Conservation (phyloP, 2,888 invertebrate genomes). For the Cryptocheilus praepositus region DNA sequence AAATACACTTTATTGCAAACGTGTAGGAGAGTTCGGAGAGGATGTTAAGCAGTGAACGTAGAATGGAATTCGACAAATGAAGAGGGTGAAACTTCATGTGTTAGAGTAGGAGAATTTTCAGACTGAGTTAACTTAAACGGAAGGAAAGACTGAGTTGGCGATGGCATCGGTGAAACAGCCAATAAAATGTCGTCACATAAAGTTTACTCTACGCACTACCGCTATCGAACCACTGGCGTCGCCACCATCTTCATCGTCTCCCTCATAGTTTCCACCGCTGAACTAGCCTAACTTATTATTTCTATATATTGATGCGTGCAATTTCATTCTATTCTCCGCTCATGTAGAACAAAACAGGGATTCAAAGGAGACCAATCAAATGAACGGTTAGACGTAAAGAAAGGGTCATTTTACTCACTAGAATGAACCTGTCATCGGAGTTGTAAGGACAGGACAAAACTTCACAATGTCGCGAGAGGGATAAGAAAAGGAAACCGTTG, state of each 20-base stretch:
- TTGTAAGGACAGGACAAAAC: not conserved
- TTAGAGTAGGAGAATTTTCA: slow-evolving; percentile 14
- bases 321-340: too few relatives aligned
- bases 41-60: slow-evolving; percentile 15
- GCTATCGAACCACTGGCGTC: slow-evolving; percentile 8
- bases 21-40: not conserved
- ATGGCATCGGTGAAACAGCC: slow-evolving; percentile 15
- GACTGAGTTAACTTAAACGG: slow-evolving; percentile 6
- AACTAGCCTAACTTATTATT: too few relatives aligned
- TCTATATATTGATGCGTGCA: too few relatives aligned
- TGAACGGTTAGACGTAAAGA: not conserved
- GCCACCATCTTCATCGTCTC: too few relatives aligned
- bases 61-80: too few relatives aligned
- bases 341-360: not conserved
- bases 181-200: slow-evolving; percentile 20
- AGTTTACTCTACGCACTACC: not conserved
- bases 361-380: not conserved
- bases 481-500: slow-evolving; percentile 12
- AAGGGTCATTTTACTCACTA: not conserved
- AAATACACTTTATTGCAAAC: not conserved
- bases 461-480: slow-evolving; percentile 16
- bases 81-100: not conserved
- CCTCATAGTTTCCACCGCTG: too few relatives aligned
- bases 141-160: slow-evolving; percentile 2
- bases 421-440: not conserved